phyloP scores from a whole-genome alignment of 2,113 vertebrate species.

The Seriola aureovittata region DNA sequence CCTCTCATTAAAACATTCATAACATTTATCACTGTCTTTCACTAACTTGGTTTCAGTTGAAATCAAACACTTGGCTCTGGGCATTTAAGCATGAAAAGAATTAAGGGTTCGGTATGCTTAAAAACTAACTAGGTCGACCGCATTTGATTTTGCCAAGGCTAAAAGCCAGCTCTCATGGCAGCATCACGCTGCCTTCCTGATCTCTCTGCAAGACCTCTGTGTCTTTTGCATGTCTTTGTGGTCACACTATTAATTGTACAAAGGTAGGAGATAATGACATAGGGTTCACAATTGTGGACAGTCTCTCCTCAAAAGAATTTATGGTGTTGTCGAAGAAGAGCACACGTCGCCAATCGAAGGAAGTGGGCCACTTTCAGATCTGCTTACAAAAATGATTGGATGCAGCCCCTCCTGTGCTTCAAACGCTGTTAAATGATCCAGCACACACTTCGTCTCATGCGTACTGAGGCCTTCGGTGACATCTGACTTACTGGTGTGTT shows the following conservation, averaged over 20 bases:
- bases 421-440: neutral
- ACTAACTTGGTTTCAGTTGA: neutral
- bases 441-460: neutral
- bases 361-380: neutral
- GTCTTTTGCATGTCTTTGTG: neutral
- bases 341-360: neutral
- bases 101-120: neutral
- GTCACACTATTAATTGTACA: neutral
- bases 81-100: neutral
- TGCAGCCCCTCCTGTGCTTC: neutral
- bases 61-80: neutral
- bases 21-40: neutral
- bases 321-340: neutral
- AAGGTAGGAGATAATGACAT: neutral
- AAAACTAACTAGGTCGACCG: neutral
- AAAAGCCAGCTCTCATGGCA: neutral
- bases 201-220: neutral
- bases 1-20: neutral
- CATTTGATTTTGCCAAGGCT: neutral
- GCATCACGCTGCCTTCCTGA: neutral
- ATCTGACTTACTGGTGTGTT: constrained; percentile 19
- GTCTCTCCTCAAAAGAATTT: neutral
- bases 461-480: neutral
- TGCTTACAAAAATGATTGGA: neutral
- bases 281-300: neutral